Evolutionary conservation across 37 sponge, comb jelly and placozoan genomes (phyloP).

Genomic region (Agelas oroides): DNA sequence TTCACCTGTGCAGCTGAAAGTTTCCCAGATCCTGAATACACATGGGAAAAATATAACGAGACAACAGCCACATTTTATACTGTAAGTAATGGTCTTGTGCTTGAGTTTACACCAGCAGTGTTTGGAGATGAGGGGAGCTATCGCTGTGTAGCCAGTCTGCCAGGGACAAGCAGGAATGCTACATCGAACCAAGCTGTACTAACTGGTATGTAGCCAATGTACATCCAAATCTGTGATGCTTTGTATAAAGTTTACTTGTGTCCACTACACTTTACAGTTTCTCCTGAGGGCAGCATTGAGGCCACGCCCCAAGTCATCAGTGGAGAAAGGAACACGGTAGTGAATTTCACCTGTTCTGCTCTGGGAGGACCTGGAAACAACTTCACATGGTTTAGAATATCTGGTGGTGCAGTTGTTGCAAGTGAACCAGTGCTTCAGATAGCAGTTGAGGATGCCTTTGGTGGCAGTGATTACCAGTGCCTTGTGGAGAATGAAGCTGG

Average conservation of each 20-base stretch:
- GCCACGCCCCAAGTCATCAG: too few relatives aligned
- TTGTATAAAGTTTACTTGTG: too few relatives aligned
- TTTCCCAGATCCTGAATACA: constrained; percentile 32
- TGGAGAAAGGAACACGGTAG: neutral
- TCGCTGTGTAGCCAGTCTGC: constrained; percentile 4
- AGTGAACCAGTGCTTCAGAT: neutral
- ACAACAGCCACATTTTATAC: neutral
- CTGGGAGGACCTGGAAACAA: constrained; percentile 67
- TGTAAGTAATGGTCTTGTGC: neutral
- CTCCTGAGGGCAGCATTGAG: constrained; percentile 36
- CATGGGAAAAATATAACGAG: constrained; percentile 39
- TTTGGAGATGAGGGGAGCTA: constrained; percentile 28
- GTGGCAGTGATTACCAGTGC: constrained; percentile 25
- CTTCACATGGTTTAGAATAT: constrained; percentile 47
- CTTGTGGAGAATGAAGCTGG: constrained; percentile 37
- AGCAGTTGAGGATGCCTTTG: neutral
- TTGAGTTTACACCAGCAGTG: constrained; percentile 1
- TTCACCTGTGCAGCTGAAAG: constrained; percentile 47
- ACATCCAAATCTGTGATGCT: too few relatives aligned
- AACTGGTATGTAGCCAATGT: too few relatives aligned
- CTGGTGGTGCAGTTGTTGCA: neutral
- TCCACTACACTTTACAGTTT: neutral
- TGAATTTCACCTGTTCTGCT: constrained; percentile 53
- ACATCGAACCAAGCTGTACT: too few relatives aligned
- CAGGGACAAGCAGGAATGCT: too few relatives aligned